Conservation (phyloP, 1,140 invertebrate species). For the Pseudomyrmex gracilis region DNA sequence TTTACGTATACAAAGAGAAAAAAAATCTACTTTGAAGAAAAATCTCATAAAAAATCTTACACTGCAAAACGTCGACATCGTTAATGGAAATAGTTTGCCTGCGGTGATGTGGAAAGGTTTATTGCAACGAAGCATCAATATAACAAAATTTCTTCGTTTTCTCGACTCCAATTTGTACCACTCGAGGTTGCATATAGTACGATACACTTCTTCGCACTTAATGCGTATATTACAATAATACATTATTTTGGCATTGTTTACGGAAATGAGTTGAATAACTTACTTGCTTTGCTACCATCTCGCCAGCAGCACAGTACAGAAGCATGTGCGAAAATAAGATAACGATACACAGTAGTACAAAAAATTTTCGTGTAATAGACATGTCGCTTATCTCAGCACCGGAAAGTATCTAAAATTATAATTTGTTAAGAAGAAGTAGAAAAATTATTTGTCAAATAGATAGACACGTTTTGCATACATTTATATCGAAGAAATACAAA, state of each 20-base stretch:
- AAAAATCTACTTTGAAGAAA: background rate
- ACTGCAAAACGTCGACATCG: conserved; percentile 6
- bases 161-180: conserved; percentile 11
- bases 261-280: background rate
- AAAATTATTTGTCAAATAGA: background rate
- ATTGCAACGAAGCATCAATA: conserved; percentile 1
- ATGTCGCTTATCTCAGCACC: background rate
- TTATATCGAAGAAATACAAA: background rate
- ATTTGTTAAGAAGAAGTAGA: background rate
- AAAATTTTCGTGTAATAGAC: background rate
- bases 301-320: background rate
- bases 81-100: conserved; percentile 21
- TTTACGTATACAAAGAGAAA: background rate
- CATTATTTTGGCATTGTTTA: background rate
- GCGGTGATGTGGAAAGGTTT: conserved; percentile 5
- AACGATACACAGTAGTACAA: background rate
- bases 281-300: conserved; percentile 3
- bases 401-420: background rate
- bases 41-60: background rate
- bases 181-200: background rate
- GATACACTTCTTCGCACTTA: conserved; percentile 4
- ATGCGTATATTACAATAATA: background rate
- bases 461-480: background rate
- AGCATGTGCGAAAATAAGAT: background rate
- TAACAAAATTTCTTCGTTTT: conserved; percentile 9